These are phyloP conservation scores for Martes martes DNA, from an alignment of 2,113 vertebrate species.

Conservation along the genomic window DNA sequence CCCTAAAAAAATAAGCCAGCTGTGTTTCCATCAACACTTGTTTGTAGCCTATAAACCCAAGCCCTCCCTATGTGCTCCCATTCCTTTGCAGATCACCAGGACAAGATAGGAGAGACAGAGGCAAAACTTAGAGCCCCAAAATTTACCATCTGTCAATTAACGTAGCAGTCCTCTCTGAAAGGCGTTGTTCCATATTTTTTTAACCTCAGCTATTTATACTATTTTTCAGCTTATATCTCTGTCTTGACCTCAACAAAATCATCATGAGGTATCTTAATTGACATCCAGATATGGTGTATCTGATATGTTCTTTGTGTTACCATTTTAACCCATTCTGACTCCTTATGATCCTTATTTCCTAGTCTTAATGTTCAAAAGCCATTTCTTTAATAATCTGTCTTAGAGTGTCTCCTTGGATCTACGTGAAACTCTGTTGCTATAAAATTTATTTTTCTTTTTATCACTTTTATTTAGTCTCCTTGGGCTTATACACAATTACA, in stretches of 20 bases:
- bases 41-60: background rate
- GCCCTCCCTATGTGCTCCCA: accelerated
- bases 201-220: background rate
- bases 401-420: background rate
- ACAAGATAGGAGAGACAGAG: background rate
- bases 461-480: background rate
- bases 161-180: background rate
- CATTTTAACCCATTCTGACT: background rate
- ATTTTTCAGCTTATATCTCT: background rate
- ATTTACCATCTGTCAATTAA: background rate
- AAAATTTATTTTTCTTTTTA: background rate
- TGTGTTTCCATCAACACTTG: background rate
- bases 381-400: background rate
- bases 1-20: background rate
- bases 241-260: background rate
- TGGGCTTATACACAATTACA: background rate
- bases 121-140: background rate
- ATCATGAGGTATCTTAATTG: background rate
- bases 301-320: background rate
- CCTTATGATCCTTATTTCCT: background rate
- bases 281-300: background rate
- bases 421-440: background rate
- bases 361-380: background rate
- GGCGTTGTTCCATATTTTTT: background rate
- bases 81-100: background rate